These are phyloP conservation scores for Xanthostigma xanthostigma DNA, from an alignment of 2,888 invertebrate genomes.

Conservation along the genomic window DNA sequence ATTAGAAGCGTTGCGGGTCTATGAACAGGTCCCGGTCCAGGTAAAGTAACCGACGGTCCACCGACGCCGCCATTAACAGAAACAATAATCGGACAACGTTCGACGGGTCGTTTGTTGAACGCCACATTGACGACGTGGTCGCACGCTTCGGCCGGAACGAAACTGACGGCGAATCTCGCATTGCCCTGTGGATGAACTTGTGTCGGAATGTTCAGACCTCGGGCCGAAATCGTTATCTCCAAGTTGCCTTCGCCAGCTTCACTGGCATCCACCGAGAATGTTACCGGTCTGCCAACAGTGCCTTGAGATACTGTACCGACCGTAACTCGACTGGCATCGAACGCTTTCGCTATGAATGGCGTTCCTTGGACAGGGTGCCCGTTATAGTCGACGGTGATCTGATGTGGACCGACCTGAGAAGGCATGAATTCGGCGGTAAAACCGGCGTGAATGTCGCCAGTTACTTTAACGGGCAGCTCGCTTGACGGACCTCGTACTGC, in stretches of 20 bases:
- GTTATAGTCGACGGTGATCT: slow-evolving; percentile 82
- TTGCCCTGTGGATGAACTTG: slow-evolving; percentile 89
- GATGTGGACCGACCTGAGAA: slow-evolving; percentile 82
- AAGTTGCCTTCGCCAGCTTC: slow-evolving; percentile 95
- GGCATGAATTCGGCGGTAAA: slow-evolving; percentile 88
- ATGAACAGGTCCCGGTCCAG: slow-evolving; percentile 57
- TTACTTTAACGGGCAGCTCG: slow-evolving; percentile 77
- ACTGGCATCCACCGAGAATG: slow-evolving; percentile 89
- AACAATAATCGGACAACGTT: slow-evolving; percentile 84
- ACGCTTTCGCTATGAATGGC: slow-evolving; percentile 80
- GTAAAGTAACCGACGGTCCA: slow-evolving; percentile 54
- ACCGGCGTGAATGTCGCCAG: slow-evolving; percentile 75
- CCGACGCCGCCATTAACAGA: slow-evolving; percentile 48
- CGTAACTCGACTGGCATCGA: slow-evolving; percentile 76
- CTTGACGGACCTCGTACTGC: slow-evolving; percentile 77
- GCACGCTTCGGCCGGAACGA: slow-evolving; percentile 86
- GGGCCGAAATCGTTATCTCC: slow-evolving; percentile 90
- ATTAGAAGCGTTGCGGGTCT: slow-evolving; percentile 54
- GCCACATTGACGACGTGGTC: slow-evolving; percentile 94
- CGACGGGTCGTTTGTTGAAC: slow-evolving; percentile 82
- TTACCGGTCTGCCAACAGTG: slow-evolving; percentile 79
- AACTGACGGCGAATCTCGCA: slow-evolving; percentile 87
- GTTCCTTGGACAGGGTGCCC: slow-evolving; percentile 79
- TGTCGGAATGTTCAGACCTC: slow-evolving; percentile 86
- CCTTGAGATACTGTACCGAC: slow-evolving; percentile 66